Base-by-base conservation (phyloP, 1,140 invertebrate species). In the Asbolus verrucosus region DNA sequence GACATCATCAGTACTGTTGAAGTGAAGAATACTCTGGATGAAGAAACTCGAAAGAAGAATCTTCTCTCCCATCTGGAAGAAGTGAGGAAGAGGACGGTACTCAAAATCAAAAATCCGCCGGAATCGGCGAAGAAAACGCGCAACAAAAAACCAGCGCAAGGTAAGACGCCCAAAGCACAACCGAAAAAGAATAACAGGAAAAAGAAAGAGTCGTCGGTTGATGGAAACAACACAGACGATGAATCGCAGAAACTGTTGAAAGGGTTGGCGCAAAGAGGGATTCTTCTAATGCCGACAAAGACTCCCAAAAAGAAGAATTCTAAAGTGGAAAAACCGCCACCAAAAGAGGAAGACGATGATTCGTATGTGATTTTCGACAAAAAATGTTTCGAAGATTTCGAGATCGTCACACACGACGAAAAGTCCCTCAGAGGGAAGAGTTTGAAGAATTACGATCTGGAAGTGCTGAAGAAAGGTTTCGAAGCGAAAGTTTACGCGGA, bases 261-360 rank as follows among this genome's bases (percentile, higher is more conserved):
- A 15, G 69, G 30, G 6, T 43, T 75, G 14, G 70, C 67, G 14
- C 60, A 75, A 63, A 33, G 71, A 18, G 73, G 73, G 3, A 73
- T 75, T 39, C 61, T 70, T 65, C 69, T 75, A n/a, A 27, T 75
- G n/a, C 73, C 65, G 2, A 75, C 73, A 27, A 72, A 71, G 43
- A 13, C 30, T 0, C 41, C 16, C 46, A 62, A 63, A 59, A 61
- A 63, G 18, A 38, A 11, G 5, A 8, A n/a, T n/a, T n/a, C n/a
- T n/a, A n/a, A 14, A 33, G 61, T 6, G 24, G 11, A 60, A 14
- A 36, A 36, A 36, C 6, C 33, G 33, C 41, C n/a, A 24, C 11
- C n/a, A n/a, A n/a, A n/a, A 63, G 30, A 19, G 6, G 21, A 21
- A 1, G 18, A 65, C 13, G n/a, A 30, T 14, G 16, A 14, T 5